These are phyloP conservation scores for Periophthalmus magnuspinnatus DNA, from an alignment of 2,797 vertebrate genomes.

Conservation along the genomic window DNA sequence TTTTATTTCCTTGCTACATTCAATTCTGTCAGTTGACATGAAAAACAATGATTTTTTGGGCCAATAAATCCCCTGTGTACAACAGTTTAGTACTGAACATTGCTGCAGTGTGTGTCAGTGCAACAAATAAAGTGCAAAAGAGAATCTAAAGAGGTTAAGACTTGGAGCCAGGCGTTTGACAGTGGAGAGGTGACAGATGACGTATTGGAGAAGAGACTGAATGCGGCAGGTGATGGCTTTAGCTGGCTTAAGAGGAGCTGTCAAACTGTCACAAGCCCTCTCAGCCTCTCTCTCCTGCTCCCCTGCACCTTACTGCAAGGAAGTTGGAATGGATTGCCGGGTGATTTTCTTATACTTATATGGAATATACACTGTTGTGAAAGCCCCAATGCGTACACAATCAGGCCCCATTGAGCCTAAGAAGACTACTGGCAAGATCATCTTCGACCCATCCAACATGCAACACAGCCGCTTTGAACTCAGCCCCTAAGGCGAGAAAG, in stretches of 20 bases:
- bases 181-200: conserved; percentile 32
- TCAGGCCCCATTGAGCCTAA: neutral
- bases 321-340: conserved; percentile 8
- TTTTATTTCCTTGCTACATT: too few relatives aligned
- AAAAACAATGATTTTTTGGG: neutral
- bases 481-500: conserved; percentile 3
- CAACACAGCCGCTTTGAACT: conserved; percentile 8
- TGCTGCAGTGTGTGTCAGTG: conserved; percentile 13
- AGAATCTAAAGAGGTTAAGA: conserved; percentile 12
- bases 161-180: conserved; percentile 1
- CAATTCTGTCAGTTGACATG: neutral
- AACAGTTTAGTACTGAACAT: neutral
- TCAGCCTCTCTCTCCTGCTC: conserved; percentile 7
- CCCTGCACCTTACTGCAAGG: conserved; percentile 9
- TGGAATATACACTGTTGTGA: neutral
- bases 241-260: conserved; percentile 35
- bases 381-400: conserved; percentile 5
- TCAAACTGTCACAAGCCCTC: conserved; percentile 45
- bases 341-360: conserved; percentile 6
- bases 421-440: conserved; percentile 8
- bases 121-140: conserved; percentile 14
- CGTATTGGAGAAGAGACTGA: conserved; percentile 37
- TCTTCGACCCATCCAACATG: conserved; percentile 12
- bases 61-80: neutral
- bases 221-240: conserved; percentile 36